These are phyloP conservation scores for Diaphora mendica DNA, from an alignment of 2,888 invertebrate genomes.

Conservation along the genomic window DNA sequence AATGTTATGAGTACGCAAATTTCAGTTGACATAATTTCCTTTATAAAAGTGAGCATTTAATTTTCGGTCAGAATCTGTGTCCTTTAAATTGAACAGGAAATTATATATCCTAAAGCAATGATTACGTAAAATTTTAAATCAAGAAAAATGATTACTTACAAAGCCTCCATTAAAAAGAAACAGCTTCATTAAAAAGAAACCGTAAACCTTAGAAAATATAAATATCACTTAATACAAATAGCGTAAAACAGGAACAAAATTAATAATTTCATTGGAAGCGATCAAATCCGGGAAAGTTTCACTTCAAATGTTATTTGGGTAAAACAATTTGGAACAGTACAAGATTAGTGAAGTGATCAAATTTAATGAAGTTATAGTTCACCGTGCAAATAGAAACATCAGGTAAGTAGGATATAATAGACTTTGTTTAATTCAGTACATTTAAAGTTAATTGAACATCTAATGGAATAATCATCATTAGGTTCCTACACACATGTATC, in stretches of 20 bases:
- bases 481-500: too few relatives aligned
- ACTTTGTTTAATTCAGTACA: not conserved
- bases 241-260: conserved; percentile 31
- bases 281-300: conserved; percentile 37
- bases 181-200: conserved; percentile 13
- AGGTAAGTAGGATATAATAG: not conserved
- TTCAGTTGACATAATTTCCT: not conserved
- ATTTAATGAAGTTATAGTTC: conserved; percentile 11
- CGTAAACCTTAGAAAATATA: conserved; percentile 25
- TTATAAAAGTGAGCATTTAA: not conserved
- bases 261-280: conserved; percentile 32
- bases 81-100: conserved; percentile 5
- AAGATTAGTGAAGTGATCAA: conserved; percentile 14
- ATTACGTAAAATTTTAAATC: not conserved
- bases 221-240: conserved; percentile 40
- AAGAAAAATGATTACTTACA: not conserved
- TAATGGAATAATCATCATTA: not conserved
- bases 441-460: not conserved
- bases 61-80: not conserved
- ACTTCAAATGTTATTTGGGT: conserved; percentile 48
- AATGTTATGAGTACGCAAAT: not conserved
- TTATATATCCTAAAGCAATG: not conserved
- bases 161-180: not conserved
- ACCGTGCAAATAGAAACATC: not conserved
- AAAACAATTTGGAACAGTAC: conserved; percentile 43